phyloP scores from a whole-genome alignment of 2,888 invertebrate genomes.

The Thera britannica region DNA sequence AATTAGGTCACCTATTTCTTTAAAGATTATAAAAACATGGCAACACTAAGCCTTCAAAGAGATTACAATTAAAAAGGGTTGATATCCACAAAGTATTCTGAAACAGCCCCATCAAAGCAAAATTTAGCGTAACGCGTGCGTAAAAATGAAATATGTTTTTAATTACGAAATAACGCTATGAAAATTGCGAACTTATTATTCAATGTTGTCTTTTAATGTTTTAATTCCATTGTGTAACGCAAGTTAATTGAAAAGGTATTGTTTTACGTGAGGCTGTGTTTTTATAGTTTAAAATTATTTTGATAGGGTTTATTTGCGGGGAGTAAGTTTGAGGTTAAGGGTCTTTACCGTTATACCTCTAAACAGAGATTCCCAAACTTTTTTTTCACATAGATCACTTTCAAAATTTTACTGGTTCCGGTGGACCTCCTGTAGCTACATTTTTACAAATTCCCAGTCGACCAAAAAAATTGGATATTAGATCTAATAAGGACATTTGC shows the following conservation, averaged over 20 bases:
- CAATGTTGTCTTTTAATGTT: neutral
- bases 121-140: neutral
- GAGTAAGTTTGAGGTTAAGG: too few relatives aligned
- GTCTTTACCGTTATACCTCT: too few relatives aligned
- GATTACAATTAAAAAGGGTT: neutral
- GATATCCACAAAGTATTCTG: slow-evolving; percentile 1
- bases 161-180: slow-evolving; percentile 19
- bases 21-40: neutral
- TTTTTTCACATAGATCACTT: too few relatives aligned
- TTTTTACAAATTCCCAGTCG: too few relatives aligned
- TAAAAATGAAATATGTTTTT: slow-evolving; percentile 17
- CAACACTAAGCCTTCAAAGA: neutral
- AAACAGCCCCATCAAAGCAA: slow-evolving; percentile 7
- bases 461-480: too few relatives aligned
- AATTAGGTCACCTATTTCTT: neutral
- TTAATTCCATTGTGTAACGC: neutral
- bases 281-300: neutral
- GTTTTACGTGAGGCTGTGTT: neutral
- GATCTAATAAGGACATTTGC: too few relatives aligned
- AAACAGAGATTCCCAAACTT: too few relatives aligned
- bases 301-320: too few relatives aligned
- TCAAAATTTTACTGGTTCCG: too few relatives aligned
- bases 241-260: neutral
- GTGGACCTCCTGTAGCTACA: too few relatives aligned
- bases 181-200: slow-evolving; percentile 12